Percentiles rank a stretch among this genome's conserved stretches.
phyloP scores from a whole-genome alignment of 2,888 invertebrate species.

The Phyllotreta striolata region DNA sequence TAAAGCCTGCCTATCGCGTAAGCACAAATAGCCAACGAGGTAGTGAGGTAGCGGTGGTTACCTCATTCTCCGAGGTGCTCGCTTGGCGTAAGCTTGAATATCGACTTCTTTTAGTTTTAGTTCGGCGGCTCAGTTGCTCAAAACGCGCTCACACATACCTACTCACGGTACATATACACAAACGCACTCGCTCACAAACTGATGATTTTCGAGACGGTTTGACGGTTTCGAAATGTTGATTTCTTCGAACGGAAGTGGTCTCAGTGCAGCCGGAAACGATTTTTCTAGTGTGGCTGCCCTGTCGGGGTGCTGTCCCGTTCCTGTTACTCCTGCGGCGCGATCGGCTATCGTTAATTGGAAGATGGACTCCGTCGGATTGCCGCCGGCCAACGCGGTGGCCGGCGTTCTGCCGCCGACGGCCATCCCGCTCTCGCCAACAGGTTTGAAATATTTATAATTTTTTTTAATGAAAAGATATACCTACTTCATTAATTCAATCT shows the following conservation, averaged over 20 bases:
- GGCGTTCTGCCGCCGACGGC: constrained; percentile 60
- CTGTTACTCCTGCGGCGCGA: constrained; percentile 64
- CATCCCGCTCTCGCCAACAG: constrained; percentile 69
- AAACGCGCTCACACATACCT: constrained; percentile 2
- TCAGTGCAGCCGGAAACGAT: constrained; percentile 60
- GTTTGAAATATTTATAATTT: constrained; percentile 48
- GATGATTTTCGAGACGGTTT: constrained; percentile 20
- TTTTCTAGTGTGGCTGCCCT: constrained; percentile 60
- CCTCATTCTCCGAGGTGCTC: constrained; percentile 63
- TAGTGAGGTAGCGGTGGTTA: constrained; percentile 58
- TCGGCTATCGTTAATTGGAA: constrained; percentile 64
- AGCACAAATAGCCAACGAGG: constrained; percentile 61
- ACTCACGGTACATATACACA: background rate
- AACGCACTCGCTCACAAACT: constrained; percentile 14
- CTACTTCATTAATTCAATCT: too few relatives aligned
- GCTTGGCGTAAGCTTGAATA: constrained; percentile 59
- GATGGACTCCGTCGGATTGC: constrained; percentile 68
- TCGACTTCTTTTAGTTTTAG: constrained; percentile 8
- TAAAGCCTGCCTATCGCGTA: constrained; percentile 60
- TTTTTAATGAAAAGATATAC: too few relatives aligned
- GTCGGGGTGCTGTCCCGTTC: constrained; percentile 63
- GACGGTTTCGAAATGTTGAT: constrained; percentile 66
- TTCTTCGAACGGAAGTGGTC: constrained; percentile 67
- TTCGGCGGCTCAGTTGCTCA: constrained; percentile 15
- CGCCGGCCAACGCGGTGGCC: constrained; percentile 63